Percentiles rank a stretch among this genome's conserved stretches.
These are phyloP conservation scores for Thereva unica DNA, from an alignment of 2,888 invertebrate species.

Conservation along the genomic window DNA sequence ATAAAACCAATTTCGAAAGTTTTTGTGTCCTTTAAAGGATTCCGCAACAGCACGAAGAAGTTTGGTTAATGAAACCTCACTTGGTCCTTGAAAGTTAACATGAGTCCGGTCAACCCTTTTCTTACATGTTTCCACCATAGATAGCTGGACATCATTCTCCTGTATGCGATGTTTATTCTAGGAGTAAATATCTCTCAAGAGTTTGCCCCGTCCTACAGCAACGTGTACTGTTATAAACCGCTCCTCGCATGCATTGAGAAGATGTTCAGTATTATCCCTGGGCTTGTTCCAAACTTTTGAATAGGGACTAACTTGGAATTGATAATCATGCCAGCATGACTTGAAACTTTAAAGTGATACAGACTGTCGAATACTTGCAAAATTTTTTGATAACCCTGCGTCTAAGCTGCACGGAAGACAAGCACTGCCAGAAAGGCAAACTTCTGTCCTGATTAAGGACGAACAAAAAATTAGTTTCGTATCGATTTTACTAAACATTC, in stretches of 20 bases:
- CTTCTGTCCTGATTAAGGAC: too few species aligned
- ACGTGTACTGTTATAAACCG: not conserved
- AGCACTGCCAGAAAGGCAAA: not conserved
- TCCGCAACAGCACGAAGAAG: conserved; percentile 24
- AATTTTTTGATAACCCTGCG: conserved; percentile 27
- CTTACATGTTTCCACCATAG: conserved; percentile 14
- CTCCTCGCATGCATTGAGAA: not conserved
- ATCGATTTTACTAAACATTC: too few species aligned
- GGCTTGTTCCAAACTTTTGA: conserved; percentile 27
- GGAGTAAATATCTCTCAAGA: conserved; percentile 35
- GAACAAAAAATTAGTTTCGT: too few species aligned
- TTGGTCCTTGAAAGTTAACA: conserved; percentile 33
- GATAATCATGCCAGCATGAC: conserved; percentile 38
- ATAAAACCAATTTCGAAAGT: conserved; percentile 22
- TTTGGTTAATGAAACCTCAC: conserved; percentile 40
- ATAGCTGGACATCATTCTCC: conserved; percentile 21
- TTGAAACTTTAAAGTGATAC: conserved; percentile 38
- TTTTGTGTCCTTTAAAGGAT: conserved; percentile 33
- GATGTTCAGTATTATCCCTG: too few species aligned
- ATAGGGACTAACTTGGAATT: conserved; percentile 30
- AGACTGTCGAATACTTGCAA: conserved; percentile 20
- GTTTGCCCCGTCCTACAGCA: not conserved
- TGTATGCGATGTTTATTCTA: conserved; percentile 14
- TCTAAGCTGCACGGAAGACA: conserved; percentile 20
- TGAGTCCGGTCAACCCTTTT: conserved; percentile 32